Percentiles rank a stretch among this genome's conserved stretches.
Evolutionary conservation across 1,140 invertebrate genomes (phyloP).

Genomic region (Lineus longissimus): DNA sequence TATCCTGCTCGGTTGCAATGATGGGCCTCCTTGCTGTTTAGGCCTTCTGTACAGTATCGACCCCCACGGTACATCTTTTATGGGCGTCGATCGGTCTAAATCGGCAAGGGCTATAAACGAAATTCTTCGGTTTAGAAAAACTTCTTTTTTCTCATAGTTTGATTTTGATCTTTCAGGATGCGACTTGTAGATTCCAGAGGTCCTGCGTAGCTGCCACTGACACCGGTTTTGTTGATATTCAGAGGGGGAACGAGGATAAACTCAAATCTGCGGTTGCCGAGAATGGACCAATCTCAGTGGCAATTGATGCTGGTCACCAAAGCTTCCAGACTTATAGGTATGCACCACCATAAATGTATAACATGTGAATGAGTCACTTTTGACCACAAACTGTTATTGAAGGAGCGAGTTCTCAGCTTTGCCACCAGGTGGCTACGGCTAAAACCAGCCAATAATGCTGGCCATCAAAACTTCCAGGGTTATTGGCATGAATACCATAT

Average conservation of each 20-base stretch:
- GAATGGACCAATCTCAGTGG: slow-evolving; percentile 71
- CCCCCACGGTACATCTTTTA: not conserved
- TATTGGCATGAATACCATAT: slow-evolving; percentile 15
- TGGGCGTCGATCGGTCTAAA: not conserved
- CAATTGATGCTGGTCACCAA: slow-evolving; percentile 76
- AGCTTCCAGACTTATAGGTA: slow-evolving; percentile 70
- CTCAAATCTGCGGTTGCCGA: slow-evolving; percentile 74
- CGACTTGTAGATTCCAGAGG: slow-evolving; percentile 55
- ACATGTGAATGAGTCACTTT: not conserved
- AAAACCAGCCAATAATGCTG: not conserved
- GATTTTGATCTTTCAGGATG: slow-evolving; percentile 19
- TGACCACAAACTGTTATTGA: not conserved
- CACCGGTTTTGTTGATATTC: slow-evolving; percentile 71
- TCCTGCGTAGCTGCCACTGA: slow-evolving; percentile 27
- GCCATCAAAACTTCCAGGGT: not conserved
- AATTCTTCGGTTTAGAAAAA: not conserved
- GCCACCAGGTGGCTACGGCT: not conserved
- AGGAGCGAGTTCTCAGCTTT: not conserved
- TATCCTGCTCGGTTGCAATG: too few relatives aligned
- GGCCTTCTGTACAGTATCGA: not conserved
- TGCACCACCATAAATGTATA: not conserved
- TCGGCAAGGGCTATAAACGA: not conserved
- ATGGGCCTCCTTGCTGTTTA: not conserved
- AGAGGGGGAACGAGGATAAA: slow-evolving; percentile 59
- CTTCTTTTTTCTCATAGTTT: not conserved